Conservation (phyloP, 2,113 vertebrate species). For the Ophthalmolycus amberensis region DNA sequence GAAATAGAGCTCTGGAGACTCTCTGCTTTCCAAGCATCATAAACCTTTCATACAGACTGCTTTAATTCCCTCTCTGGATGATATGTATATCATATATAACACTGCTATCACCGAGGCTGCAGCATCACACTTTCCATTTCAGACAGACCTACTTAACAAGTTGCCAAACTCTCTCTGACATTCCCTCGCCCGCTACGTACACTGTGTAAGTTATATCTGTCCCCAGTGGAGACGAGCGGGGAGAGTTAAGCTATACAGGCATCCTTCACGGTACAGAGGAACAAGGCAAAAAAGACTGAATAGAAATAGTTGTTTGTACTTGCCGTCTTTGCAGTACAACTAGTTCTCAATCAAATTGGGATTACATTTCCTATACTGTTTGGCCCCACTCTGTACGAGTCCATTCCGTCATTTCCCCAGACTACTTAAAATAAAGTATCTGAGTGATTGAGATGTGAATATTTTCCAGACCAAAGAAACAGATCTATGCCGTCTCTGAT, state of each 20-base stretch:
- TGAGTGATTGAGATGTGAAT: slow-evolving; percentile 18
- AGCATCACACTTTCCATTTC: slow-evolving; percentile 39
- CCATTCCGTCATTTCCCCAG: slow-evolving; percentile 20
- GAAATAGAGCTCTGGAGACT: slow-evolving; percentile 44
- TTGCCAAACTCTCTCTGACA: slow-evolving; percentile 34
- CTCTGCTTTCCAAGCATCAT: slow-evolving; percentile 36
- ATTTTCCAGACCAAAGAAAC: slow-evolving; percentile 33
- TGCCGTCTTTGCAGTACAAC: background rate
- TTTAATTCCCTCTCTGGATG: slow-evolving; percentile 54
- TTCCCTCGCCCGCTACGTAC: background rate
- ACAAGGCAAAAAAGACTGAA: background rate
- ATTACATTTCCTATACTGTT: slow-evolving; percentile 2
- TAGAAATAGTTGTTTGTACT: background rate
- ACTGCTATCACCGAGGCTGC: slow-evolving; percentile 7
- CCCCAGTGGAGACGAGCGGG: background rate
- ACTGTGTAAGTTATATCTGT: slow-evolving; percentile 4
- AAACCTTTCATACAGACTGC: slow-evolving; percentile 47
- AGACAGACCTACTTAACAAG: slow-evolving; percentile 34
- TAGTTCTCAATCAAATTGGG: slow-evolving; percentile 4
- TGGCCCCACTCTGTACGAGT: background rate
- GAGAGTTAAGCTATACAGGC: background rate
- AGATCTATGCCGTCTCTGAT: slow-evolving; percentile 37
- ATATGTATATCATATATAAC: slow-evolving; percentile 35
- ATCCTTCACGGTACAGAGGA: background rate
- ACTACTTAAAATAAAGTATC: slow-evolving; percentile 12